Evolutionary conservation across 2,113 vertebrate genomes (phyloP).

Genomic region (Galemys pyrenaicus): DNA sequence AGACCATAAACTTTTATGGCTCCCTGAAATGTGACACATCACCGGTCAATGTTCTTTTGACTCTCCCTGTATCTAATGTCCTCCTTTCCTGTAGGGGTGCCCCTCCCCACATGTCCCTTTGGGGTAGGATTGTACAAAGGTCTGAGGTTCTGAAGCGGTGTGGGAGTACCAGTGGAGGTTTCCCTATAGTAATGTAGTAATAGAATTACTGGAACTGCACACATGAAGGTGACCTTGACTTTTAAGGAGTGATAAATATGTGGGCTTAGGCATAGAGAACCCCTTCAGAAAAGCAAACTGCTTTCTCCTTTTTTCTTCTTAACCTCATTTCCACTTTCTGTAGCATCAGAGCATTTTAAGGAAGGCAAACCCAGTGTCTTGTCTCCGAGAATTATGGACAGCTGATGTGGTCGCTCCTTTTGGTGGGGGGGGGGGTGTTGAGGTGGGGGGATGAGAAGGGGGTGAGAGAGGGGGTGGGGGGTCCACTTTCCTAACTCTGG

Average conservation of each 20-base stretch:
- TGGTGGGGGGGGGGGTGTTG: background rate
- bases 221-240: conserved; percentile 66
- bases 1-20: conserved; percentile 61
- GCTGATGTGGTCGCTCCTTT: no score
- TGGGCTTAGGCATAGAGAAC: background rate
- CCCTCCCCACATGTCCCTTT: background rate
- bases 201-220: conserved; percentile 36
- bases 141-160: background rate
- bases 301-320: conserved; percentile 1
- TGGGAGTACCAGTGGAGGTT: conserved; percentile 28
- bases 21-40: conserved; percentile 57
- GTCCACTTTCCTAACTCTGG: background rate
- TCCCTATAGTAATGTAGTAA: background rate
- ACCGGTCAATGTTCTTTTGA: conserved; percentile 51
- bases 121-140: conserved; percentile 27
- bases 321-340: background rate
- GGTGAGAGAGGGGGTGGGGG: background rate
- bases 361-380: background rate
- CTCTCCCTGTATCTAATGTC: background rate
- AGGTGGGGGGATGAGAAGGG: no score
- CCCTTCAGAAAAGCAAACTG: conserved; percentile 43
- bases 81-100: background rate
- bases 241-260: conserved; percentile 41
- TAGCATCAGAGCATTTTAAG: background rate
- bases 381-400: background rate